Conservation (phyloP, 2,113 vertebrate genomes). For the Aspidoscelis tigris region DNA sequence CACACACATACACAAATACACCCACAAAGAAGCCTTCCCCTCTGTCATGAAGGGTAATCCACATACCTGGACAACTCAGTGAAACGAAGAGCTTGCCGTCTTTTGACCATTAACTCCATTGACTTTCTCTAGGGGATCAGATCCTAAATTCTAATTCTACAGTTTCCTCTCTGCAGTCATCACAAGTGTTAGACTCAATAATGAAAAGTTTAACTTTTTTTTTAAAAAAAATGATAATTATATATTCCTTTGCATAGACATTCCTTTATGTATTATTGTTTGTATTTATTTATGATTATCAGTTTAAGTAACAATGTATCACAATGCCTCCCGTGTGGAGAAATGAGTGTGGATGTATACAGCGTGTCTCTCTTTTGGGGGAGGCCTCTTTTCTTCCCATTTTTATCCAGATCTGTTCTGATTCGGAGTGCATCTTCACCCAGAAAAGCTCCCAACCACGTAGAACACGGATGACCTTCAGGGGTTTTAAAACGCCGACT, state of each 20-base stretch:
- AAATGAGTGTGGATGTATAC: conserved; percentile 87
- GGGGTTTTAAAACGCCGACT: conserved; percentile 82
- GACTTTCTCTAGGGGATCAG: conserved; percentile 71
- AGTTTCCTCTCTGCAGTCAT: conserved; percentile 80
- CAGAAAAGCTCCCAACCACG: conserved; percentile 69
- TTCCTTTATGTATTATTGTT: conserved; percentile 91
- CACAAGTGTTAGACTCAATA: conserved; percentile 81
- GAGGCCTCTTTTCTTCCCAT: conserved; percentile 58
- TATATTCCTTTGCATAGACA: conserved; percentile 96
- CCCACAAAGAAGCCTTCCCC: conserved; percentile 64
- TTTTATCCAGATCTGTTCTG: conserved; percentile 89
- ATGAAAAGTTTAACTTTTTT: conserved; percentile 86
- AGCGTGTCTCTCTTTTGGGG: conserved; percentile 76
- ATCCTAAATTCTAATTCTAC: conserved; percentile 77
- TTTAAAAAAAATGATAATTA: conserved; percentile 69
- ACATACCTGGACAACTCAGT: conserved; percentile 74
- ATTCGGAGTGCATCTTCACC: conserved; percentile 88
- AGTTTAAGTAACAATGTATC: conserved; percentile 86
- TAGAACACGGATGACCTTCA: conserved; percentile 87
- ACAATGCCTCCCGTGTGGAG: conserved; percentile 82
- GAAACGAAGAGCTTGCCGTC: conserved; percentile 65
- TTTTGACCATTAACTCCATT: conserved; percentile 65
- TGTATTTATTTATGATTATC: conserved; percentile 99
- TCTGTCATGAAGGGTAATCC: conserved; percentile 61
- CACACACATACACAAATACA: conserved; percentile 4